Base-by-base conservation (phyloP, 1,140 invertebrate genomes). In the Drosophila nannoptera region DNA sequence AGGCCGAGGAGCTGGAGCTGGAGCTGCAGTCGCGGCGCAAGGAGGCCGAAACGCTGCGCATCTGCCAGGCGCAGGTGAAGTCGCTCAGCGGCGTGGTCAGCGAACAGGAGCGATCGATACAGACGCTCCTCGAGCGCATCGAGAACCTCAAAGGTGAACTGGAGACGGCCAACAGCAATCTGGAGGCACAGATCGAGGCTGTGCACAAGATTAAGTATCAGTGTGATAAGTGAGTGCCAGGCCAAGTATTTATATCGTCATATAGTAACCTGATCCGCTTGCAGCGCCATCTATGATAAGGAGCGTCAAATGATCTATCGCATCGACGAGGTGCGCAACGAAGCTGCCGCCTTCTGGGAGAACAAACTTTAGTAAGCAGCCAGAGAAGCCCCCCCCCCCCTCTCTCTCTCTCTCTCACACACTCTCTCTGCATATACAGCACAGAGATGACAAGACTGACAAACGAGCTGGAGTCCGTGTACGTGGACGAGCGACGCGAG, bases 401-500 rank as follows among this genome's bases (percentile, higher is more conserved):
- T 22, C 22, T 22, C 22, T 22, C 22, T 22, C 22, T 22, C 22
- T 22, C 22, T 22, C 22, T 22, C 22, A 22, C 22, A 2, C 22
- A 2, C 22, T 22, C 22, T 22, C 22, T 35, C 2, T 32, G 22
- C 16, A 90, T 77, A 72, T 78, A 90, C 80, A 90, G 76, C 78
- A 88, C 75, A 91, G 92, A 89, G 90, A 90, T 90, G 89, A 87
- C 81, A 74, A 90, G 92, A 89, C 88, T 94, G 78, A 92, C 92
- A 88, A 87, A 89, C 48, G 92, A 93, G 87, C 84, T 93, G 61
- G 92, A 93, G 73, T 90, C 91, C 72, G 90, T 91, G 60, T 91
- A 93, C 73, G 89, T 90, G 43, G 92, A 93, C 69, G 92, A 93
- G 69, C 92, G 92, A 58, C 89, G 90, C 33, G 84, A 82, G n/a